Base-by-base conservation (phyloP, 1,140 invertebrate genomes). In the Dermatophagoides farinae region DNA sequence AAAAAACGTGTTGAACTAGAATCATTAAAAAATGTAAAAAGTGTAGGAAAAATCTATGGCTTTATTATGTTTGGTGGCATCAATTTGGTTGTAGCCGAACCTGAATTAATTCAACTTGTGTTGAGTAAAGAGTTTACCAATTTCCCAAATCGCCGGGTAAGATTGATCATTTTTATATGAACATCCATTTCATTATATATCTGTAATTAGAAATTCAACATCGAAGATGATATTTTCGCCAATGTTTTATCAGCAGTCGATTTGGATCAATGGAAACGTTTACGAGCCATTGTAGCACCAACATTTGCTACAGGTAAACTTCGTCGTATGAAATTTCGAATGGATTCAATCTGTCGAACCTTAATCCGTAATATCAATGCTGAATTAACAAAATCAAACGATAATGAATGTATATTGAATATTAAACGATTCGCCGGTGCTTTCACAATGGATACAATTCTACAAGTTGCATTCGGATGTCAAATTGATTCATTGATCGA, bases 401-500 rank as follows among this genome's bases (percentile, higher is more conserved):
- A n/a, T 14, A 1, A 31, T 1, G 37, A 53, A 5, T 18, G 23
- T 20, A 23, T n/a, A 1, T 22, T 61, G 9, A 50, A 64, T 43
- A 44, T 62, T 39, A 62, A 64, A 46, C 43, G 10, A 18, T 12
- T 57, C 2, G 38, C 46, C 14, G 31, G 53, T 16, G 52, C 71
- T 20, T 81, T 76, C 58, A 75, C 76, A 0, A 79, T 79, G 25
- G 80, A 83, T 63, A 70, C 79, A 1, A 79, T 82, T 25, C 75
- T 73, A 1, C 72, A 69, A 5, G 76, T 74, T 40, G 77, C 75
- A 8, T 82, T 78, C 64, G 80, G 80, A 12, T 64, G 80, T 8
- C 68, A 76, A 1, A 71, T 74, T 2, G 74, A 80, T 61, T 76
- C 76, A 1, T 64, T 80, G 6, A 68, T 71, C 1, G 72, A 81